Percentiles rank a stretch among this genome's conserved stretches.
Evolutionary conservation across 2,888 invertebrate genomes (phyloP).

Genomic region (Cosmopolites sordidus): DNA sequence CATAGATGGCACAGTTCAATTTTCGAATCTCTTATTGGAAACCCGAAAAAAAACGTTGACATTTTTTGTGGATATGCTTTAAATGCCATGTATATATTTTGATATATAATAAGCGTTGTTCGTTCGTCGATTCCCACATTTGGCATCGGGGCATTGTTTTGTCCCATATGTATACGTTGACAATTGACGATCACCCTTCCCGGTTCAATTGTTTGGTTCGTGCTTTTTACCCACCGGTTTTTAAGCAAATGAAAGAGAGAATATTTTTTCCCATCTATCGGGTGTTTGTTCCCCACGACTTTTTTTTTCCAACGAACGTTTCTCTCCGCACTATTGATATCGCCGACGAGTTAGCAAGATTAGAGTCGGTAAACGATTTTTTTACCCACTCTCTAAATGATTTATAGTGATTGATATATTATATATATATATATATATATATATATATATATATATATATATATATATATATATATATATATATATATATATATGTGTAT

Average conservation of each 20-base stretch:
- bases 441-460: too few relatives aligned
- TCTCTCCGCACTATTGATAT: constrained; percentile 21
- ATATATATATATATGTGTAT: too few relatives aligned
- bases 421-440: too few relatives aligned
- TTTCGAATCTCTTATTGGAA: too few relatives aligned
- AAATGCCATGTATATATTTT: background rate
- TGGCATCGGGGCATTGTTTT: background rate
- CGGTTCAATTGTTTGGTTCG: constrained; percentile 34
- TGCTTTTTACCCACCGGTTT: constrained; percentile 31
- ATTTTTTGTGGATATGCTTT: background rate
- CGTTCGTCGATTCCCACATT: constrained; percentile 2
- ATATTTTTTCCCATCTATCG: constrained; percentile 25
- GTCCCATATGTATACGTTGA: constrained; percentile 23
- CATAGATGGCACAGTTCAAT: too few relatives aligned
- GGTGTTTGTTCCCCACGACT: constrained; percentile 29
- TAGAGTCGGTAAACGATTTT: constrained; percentile 5
- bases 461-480: too few relatives aligned
- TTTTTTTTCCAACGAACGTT: constrained; percentile 29
- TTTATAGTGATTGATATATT: too few relatives aligned
- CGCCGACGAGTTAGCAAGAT: constrained; percentile 4
- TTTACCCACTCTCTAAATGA: too few relatives aligned
- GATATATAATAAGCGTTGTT: too few relatives aligned
- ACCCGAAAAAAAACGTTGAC: background rate
- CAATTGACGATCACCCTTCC: constrained; percentile 38
- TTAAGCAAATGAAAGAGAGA: constrained; percentile 31